Evolutionary conservation across 2,888 invertebrate genomes (phyloP), one percentile per base, ranked within the genome.

Genomic region (Ennomos fuscantarius): DNA sequence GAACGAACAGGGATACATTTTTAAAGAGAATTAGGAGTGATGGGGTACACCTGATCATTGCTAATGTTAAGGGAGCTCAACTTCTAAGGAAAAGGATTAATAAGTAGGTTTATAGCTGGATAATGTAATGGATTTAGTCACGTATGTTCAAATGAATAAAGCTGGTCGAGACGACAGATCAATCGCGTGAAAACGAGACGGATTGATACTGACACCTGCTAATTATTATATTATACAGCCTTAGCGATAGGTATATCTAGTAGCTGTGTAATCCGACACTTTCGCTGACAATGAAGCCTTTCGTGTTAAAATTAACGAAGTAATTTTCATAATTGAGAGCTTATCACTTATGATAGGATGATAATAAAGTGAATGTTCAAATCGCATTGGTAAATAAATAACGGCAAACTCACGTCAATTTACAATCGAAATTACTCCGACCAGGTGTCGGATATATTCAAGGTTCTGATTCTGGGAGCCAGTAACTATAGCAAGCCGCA

Each of bases 211-310:
- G 76, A 80, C 77, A 69, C 70, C 48, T 49, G 62, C 66, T 80
- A 77, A 79, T 80, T 76, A 78, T 77, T 78, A 70, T 77, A 69
- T 6, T 72, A 76, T 73, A 68, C 69, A 69, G 62, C 49, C 65
- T 68, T 60, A 53, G 59, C 63, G 66, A 70, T 70, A 69, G 65
- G 65, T 70, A 60, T 66, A 69, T 65, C 61, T 62, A 66, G 70
- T 70, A 73, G 70, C 68, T 64, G 70, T 72, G 65, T 73, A 68
- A 74, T 67, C 63, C 64, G 34, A 61, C 48, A 46, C 46, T 54
- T 58, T 60, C 39, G 40, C 41, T 34, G 55, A 40, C 34, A 31
- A 12, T 15, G 33, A 33, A 12, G 43, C 24, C 49, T 55, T 58
- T 67, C 41, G 36, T 46, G 35, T 54, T 47, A 42, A 41, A 35